Conservation (phyloP, 2,113 vertebrate species). For the Esox niger region DNA sequence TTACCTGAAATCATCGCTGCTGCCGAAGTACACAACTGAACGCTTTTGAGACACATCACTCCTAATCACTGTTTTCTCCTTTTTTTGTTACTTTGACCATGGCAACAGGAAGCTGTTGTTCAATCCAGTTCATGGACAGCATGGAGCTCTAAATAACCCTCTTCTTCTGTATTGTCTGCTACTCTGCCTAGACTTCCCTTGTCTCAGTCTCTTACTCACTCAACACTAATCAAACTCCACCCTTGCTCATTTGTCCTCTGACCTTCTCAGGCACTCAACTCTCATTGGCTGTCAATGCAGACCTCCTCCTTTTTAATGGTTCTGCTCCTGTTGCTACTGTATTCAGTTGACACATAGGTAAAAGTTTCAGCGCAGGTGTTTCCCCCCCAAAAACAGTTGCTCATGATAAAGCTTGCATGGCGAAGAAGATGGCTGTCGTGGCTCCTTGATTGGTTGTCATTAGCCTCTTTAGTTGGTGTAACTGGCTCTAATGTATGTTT, state of each 20-base stretch:
- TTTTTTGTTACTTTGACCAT: neutral
- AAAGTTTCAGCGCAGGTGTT: neutral
- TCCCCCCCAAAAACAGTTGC: neutral
- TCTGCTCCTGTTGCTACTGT: neutral
- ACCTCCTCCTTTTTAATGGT: slow-evolving; percentile 1
- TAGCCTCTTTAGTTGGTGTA: slow-evolving; percentile 10
- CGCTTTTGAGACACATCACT: neutral
- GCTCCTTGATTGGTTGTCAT: neutral
- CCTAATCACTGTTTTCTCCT: neutral
- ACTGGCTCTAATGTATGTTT: slow-evolving; percentile 26
- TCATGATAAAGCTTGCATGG: neutral
- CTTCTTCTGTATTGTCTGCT: slow-evolving; percentile 22
- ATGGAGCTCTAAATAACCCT: neutral
- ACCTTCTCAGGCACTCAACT: slow-evolving; percentile 13
- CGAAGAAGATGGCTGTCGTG: neutral
- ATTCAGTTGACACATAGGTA: neutral
- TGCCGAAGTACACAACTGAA: neutral
- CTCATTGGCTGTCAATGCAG: neutral
- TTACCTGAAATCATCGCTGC: neutral
- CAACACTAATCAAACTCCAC: slow-evolving; percentile 22
- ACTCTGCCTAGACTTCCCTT: slow-evolving; percentile 20
- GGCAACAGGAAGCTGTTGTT: neutral
- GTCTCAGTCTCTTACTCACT: slow-evolving; percentile 56
- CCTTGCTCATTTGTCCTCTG: neutral
- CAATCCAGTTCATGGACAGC: neutral